These are phyloP conservation scores for Cacatua alba DNA, from an alignment of 2,113 vertebrate genomes.

Conservation along the genomic window DNA sequence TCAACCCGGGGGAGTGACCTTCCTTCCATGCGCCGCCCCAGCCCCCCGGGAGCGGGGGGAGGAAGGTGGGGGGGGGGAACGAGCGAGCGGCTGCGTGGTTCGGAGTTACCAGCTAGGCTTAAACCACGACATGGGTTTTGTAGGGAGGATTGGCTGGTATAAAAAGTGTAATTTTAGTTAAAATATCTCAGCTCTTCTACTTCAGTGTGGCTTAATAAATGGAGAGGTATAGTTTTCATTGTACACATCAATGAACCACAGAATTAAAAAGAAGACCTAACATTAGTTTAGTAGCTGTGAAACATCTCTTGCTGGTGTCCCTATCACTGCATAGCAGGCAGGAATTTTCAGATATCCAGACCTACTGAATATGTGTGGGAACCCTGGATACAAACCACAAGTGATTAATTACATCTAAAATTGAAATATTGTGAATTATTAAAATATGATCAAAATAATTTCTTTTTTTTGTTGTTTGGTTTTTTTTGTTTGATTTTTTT, in stretches of 20 bases:
- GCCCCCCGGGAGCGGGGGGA: too few species aligned
- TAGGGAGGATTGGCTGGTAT: neutral
- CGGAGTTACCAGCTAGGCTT: too few species aligned
- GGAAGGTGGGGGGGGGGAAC: too few species aligned
- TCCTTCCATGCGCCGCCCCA: too few species aligned
- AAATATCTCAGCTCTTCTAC: neutral
- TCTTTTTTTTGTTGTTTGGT: too few species aligned
- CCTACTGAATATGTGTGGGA: neutral
- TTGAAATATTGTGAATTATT: neutral
- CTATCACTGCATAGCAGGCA: neutral
- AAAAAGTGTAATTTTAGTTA: neutral
- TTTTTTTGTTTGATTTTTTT: too few species aligned
- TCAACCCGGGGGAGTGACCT: too few species aligned
- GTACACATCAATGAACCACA: fast-evolving
- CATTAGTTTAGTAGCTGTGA: neutral
- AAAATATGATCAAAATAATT: neutral
- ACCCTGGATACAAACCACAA: neutral
- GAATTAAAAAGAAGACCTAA: neutral
- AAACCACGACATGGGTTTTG: neutral
- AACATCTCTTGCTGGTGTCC: neutral
- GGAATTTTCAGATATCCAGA: neutral
- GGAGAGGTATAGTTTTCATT: neutral
- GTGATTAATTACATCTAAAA: neutral
- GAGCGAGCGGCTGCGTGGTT: too few species aligned
- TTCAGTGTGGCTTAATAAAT: neutral